Conservation (phyloP, 2,888 invertebrate species). For the Drosophila cognata region DNA sequence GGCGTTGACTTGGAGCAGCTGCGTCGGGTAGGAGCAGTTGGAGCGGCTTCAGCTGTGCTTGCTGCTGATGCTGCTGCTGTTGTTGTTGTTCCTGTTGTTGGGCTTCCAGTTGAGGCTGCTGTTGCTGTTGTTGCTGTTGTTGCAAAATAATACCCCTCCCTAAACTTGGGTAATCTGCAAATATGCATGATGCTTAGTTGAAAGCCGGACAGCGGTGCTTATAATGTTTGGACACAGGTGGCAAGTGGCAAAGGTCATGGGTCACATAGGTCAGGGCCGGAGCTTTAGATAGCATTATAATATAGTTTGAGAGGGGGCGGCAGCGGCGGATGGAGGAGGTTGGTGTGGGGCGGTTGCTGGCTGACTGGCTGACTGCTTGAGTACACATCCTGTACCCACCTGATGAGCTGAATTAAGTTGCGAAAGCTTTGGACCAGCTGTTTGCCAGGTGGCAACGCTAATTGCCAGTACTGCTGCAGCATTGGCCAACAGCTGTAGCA, state of each 20-base stretch:
- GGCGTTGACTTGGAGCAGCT: slow-evolving; percentile 37
- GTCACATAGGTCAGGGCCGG: slow-evolving; percentile 14
- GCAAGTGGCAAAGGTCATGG: slow-evolving; percentile 5
- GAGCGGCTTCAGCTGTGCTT: slow-evolving; percentile 9
- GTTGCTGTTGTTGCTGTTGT: slow-evolving; percentile 41
- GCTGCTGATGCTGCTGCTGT: slow-evolving; percentile 12
- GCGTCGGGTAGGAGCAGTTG: background rate
- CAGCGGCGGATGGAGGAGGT: background rate
- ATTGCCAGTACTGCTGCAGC: slow-evolving; percentile 38
- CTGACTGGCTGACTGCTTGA: slow-evolving; percentile 46
- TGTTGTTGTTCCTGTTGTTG: slow-evolving; percentile 25
- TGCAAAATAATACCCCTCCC: slow-evolving; percentile 83
- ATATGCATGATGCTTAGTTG: slow-evolving; percentile 72
- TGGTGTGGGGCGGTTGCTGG: slow-evolving; percentile 2
- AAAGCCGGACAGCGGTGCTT: slow-evolving; percentile 51
- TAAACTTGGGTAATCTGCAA: slow-evolving; percentile 85
- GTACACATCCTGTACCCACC: slow-evolving; percentile 72
- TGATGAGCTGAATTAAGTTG: slow-evolving; percentile 80
- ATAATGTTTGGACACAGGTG: slow-evolving; percentile 8
- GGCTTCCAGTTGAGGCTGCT: slow-evolving; percentile 31
- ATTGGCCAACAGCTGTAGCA: slow-evolving; percentile 32
- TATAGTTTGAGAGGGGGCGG: slow-evolving; percentile 2
- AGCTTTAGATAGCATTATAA: slow-evolving; percentile 16
- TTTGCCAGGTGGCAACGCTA: slow-evolving; percentile 56
- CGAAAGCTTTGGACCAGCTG: slow-evolving; percentile 76